These are phyloP conservation scores for Cheilosia soror DNA, from an alignment of 2,888 invertebrate genomes.

Conservation along the genomic window DNA sequence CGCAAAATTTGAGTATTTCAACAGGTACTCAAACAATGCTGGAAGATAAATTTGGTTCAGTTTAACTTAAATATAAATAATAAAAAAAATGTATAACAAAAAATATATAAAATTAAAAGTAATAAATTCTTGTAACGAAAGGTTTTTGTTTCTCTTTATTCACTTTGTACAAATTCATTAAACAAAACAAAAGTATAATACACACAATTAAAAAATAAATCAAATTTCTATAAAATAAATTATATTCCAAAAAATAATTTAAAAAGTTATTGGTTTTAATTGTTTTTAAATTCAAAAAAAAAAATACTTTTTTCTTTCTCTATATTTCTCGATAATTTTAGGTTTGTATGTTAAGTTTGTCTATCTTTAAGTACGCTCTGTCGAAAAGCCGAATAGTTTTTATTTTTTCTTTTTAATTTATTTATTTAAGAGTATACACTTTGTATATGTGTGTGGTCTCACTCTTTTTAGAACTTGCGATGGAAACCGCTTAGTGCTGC, in stretches of 20 bases:
- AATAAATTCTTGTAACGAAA: conserved; percentile 76
- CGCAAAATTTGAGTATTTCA: conserved; percentile 60
- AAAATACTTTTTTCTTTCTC: conserved; percentile 57
- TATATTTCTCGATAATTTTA: conserved; percentile 38
- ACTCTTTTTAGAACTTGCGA: conserved; percentile 61
- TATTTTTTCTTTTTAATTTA: conserved; percentile 16
- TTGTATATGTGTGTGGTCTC: conserved; percentile 5
- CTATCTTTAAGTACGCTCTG: conserved; percentile 71
- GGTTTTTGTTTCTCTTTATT: conserved; percentile 56
- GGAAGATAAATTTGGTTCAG: conserved; percentile 60
- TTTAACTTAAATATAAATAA: conserved; percentile 53
- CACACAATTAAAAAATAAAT: conserved; percentile 36
- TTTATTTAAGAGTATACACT: conserved; percentile 22
- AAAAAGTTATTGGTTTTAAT: conserved; percentile 57
- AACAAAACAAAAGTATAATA: conserved; percentile 26
- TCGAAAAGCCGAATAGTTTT: conserved; percentile 63
- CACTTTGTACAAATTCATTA: conserved; percentile 39
- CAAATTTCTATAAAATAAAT: conserved; percentile 67
- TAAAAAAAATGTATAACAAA: conserved; percentile 55
- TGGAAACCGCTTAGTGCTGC: conserved; percentile 66
- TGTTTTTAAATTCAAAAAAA: conserved; percentile 62
- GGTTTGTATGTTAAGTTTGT: conserved; percentile 52
- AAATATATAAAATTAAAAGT: conserved; percentile 67
- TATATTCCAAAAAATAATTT: conserved; percentile 70
- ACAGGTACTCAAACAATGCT: conserved; percentile 69